These are phyloP conservation scores for Seriola aureovittata DNA, from an alignment of 2,113 vertebrate genomes.

Conservation along the genomic window DNA sequence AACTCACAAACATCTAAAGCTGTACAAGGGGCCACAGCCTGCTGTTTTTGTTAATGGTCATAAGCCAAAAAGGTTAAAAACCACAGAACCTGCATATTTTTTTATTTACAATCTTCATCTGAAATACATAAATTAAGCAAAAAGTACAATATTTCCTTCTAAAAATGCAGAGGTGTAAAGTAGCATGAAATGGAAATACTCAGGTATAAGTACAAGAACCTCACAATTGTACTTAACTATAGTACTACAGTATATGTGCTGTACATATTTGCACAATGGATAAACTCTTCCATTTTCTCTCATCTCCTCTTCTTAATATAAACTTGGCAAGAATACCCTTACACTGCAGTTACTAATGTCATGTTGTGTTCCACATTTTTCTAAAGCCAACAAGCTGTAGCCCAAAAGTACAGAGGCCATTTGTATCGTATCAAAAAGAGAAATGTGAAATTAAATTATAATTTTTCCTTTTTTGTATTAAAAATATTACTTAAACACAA, in stretches of 20 bases:
- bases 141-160: background rate
- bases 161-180: background rate
- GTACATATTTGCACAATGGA: background rate
- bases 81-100: background rate
- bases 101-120: background rate
- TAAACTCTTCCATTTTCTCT: background rate
- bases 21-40: background rate
- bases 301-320: background rate
- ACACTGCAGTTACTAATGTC: no score
- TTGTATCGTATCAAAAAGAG: background rate
- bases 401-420: background rate
- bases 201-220: background rate
- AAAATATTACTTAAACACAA: slow-evolving; percentile 25
- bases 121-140: background rate
- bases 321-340: background rate
- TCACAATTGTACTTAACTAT: background rate
- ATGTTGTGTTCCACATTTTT: background rate
- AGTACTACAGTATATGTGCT: background rate
- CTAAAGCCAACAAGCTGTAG: background rate
- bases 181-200: background rate
- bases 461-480: slow-evolving; percentile 15
- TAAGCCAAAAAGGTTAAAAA: background rate
- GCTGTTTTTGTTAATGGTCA: background rate
- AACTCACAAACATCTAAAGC: background rate
- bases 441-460: background rate